These are phyloP conservation scores for Gonatopus flavifemur DNA, from an alignment of 1,140 invertebrate species.

Conservation along the genomic window DNA sequence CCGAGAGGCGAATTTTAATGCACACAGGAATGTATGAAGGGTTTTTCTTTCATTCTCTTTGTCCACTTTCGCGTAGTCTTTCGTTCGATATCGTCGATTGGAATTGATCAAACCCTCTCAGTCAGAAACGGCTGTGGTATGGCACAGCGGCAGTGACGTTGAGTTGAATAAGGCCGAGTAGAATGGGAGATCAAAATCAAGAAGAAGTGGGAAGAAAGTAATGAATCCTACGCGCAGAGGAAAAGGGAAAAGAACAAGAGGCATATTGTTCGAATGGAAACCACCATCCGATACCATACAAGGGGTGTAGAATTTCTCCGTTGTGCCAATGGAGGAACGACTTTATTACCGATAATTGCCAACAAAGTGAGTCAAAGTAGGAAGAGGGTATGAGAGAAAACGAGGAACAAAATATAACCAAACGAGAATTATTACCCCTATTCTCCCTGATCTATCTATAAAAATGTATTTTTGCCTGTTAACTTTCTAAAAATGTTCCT, in stretches of 20 bases:
- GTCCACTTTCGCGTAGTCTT: too few relatives aligned
- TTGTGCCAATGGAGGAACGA: conserved; percentile 6
- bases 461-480: too few relatives aligned
- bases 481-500: too few relatives aligned
- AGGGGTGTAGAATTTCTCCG: not conserved
- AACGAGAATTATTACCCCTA: too few relatives aligned
- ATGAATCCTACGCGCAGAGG: not conserved
- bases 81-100: conserved; percentile 14
- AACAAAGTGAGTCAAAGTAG: conserved; percentile 23
- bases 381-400: too few relatives aligned
- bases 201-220: not conserved
- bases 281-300: conserved; percentile 9
- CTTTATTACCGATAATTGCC: conserved; percentile 35
- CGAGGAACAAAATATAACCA: too few relatives aligned
- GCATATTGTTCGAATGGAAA: conserved; percentile 15
- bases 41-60: conserved; percentile 7
- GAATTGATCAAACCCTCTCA: conserved; percentile 27
- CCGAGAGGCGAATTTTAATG: conserved; percentile 7
- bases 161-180: not conserved
- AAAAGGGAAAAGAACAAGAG: not conserved
- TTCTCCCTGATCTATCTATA: too few relatives aligned
- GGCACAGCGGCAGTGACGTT: not conserved
- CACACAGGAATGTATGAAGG: conserved; percentile 18
- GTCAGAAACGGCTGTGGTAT: not conserved
- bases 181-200: not conserved